Base-by-base conservation (phyloP, 2,888 invertebrate species). In the Cybosia mesomella region DNA sequence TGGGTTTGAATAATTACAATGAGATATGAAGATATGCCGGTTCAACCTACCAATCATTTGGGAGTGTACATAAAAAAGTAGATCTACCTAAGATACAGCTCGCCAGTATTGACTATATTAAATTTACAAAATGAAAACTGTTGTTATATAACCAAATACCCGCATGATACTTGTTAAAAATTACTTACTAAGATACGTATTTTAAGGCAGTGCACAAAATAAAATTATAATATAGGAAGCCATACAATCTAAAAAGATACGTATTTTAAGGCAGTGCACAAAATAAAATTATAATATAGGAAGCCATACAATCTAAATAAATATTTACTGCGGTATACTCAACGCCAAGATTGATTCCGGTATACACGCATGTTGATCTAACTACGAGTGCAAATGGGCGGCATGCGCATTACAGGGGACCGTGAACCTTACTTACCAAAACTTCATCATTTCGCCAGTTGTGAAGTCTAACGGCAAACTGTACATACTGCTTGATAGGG, bases 391-490 rank as follows among this genome's bases (percentile, higher is more conserved):
- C 64, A 55, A 60, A 66, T 60, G 43, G 66, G 13, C 43, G 54
- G 22, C 81, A 79, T 79, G 79, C 65, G 81, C 87, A 22, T 78
- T 79, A 32, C 73, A 32, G 66, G 70, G 70, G 57, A 66, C 66
- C 59, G 39, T 65, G 65, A 59, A 62, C 71, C 64, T 76, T 82
- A 92, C 93, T 81, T 94, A 95, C 94, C 94, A 95, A 86, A 89
- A 92, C 64, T 88, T 85, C 71, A 94, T 80, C 89, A 94, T 89
- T 89, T 94, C 89, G 72, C 82, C 76, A 74, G 91, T 85, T 55
- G 87, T 88, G 90, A 91, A 91, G 87, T 94, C 94, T 87, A 92
- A 85, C 71, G 94, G 94, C 61, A 94, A 90, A 80, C 90, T 87
- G 80, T 85, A 85, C 93, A 92, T 91, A 76, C 85, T 89, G 74